Evolutionary conservation across 1,140 invertebrate genomes (phyloP).

Genomic region (Pseudachorutes palmiensis): DNA sequence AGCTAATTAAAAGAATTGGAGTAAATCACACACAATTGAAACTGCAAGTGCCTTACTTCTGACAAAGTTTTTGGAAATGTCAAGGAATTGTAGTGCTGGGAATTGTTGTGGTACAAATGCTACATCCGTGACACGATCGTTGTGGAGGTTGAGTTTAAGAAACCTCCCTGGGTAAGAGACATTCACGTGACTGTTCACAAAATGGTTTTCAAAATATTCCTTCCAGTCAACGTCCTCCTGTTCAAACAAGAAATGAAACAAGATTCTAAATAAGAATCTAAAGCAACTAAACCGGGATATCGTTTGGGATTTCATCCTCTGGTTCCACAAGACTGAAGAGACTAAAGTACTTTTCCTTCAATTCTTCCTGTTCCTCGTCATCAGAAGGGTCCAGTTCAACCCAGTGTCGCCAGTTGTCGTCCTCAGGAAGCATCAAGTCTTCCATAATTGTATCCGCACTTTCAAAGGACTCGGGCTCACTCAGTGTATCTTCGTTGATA

Average conservation of each 20-base stretch:
- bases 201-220: background rate
- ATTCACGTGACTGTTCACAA: background rate
- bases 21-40: background rate
- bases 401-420: background rate
- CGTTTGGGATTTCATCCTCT: background rate
- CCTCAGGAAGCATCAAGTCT: background rate
- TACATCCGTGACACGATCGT: background rate
- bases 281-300: background rate
- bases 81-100: background rate
- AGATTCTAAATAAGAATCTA: background rate
- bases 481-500: background rate
- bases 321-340: background rate
- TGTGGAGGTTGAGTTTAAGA: background rate
- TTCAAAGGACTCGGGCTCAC: background rate
- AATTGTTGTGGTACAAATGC: background rate
- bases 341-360: background rate
- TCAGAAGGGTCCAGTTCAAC: background rate
- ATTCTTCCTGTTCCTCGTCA: constrained; percentile 7
- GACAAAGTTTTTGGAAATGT: constrained; percentile 1
- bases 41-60: background rate
- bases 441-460: background rate
- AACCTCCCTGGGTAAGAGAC: background rate
- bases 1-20: background rate
- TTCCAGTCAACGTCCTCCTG: background rate
- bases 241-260: background rate